Conservation (phyloP, 2,113 vertebrate genomes). For the Cottus gobio region DNA sequence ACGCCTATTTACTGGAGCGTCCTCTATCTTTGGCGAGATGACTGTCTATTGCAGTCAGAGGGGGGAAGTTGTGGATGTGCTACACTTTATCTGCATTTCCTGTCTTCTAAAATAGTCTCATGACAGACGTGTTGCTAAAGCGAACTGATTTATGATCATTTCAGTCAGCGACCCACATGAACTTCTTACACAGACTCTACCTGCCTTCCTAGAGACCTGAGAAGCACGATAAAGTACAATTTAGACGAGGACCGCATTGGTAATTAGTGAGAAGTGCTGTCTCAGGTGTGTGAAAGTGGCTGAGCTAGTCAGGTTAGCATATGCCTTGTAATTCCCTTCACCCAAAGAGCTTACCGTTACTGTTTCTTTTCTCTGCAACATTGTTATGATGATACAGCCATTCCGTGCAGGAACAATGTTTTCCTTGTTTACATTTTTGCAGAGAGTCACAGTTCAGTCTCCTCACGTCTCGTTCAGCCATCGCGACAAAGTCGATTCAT, state of each 20-base stretch:
- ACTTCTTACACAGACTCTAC: background rate
- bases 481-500: background rate
- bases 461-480: background rate
- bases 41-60: background rate
- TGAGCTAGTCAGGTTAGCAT: constrained; percentile 35
- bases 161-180: background rate
- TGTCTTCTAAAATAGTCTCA: constrained; percentile 4
- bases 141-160: constrained; percentile 25
- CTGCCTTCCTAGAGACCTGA: background rate
- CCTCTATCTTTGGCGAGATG: constrained; percentile 12
- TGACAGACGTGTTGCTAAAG: background rate
- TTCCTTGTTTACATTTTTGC: background rate
- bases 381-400: background rate
- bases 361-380: background rate
- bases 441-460: background rate
- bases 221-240: constrained; percentile 1
- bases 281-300: constrained; percentile 20
- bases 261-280: constrained; percentile 42
- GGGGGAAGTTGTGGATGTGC: background rate
- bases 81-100: constrained; percentile 11
- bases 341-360: constrained; percentile 7
- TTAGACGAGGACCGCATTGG: background rate
- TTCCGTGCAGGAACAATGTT: background rate
- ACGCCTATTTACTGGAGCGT: constrained; percentile 23
- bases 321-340: background rate